Base-by-base conservation (phyloP, 2,797 vertebrate species). In the Synanceia verrucosa region DNA sequence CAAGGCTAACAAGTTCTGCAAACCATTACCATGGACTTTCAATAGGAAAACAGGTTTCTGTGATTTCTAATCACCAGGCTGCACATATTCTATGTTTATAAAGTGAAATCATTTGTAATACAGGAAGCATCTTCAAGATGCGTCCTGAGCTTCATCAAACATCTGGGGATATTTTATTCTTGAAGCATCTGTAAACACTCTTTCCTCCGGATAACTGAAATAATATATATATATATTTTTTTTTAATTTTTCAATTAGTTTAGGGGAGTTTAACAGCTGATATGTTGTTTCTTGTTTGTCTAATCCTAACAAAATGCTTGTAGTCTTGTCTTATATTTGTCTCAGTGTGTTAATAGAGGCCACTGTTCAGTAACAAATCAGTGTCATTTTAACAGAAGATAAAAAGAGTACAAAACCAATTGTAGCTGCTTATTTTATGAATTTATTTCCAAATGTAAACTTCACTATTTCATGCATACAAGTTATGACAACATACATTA, bases 401-500 rank as follows among this genome's bases (percentile, higher is more conserved):
- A 12, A 80, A 63, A 59, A 23, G 23, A 85, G 34, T 34, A 80
- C 26, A 29, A 39, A 68, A 59, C 52, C 67, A 47, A 23, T 65
- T 55, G 52, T 63, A 73, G 79, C 78, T 86, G 88, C 89, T 94
- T 95, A 94, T 94, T 94, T 92, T 95, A 94, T 91, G 92, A 94
- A 96, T 96, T 98, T 98, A 97, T 97, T 99, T 96, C 94, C 96
- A 97, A 97, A 97, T 96, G 95, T 96, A 98, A 97, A 98, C 94
- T 89, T 97, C 95, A 95, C 96, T 98, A 99, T 96, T 94, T 94
- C 97, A 98, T 99, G 98, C 96, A 98, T 97, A 97, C 95, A 96
- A 95, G 93, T 97, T 97, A 97, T 96, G 95, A 97, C 92, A 90
- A 92, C 95, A 95, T 93, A 95, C 94, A 95, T 95, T 95, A 94